Evolutionary conservation across 2,797 vertebrate genomes (phyloP), one percentile per base, ranked within the genome.

Genomic region (Siniperca undulata): DNA sequence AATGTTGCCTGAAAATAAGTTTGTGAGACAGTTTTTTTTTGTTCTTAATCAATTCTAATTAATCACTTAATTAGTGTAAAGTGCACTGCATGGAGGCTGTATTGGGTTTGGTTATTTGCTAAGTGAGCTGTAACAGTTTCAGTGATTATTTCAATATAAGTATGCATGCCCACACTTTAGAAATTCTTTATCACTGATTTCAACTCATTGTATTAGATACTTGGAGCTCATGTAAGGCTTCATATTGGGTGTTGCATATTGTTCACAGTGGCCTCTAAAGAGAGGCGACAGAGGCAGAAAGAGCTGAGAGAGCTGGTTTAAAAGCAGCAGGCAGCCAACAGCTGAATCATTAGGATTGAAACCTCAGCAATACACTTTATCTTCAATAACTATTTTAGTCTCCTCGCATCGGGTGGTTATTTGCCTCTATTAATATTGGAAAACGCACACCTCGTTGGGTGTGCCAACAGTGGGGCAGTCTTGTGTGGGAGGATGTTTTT

Each of bases 251-350:
- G 14, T 53, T 70, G n/a, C 56, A 53, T 30, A 74, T 69, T 74
- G 38, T 74, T 78, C 34, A 70, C 61, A 73, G 55, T 22, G 38
- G 46, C 30, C 58, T 77, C 44, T 66, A 24, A 66, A 67, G 10
- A 40, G 46, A 62, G 24, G 36, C 6, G 1, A 44, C 30, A 34
- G n/a, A 64, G 56, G 56, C 34, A 16, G 12, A 74, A 77, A 68
- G 17, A 27, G 67, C 70, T 58, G 78, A 59, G 81, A 59, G 58
- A 67, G 38, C 52, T 42, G n/a, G 24, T 58, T 50, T 76, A 30
- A 81, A 46, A 81, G 52, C 73, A 79, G 77, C 27, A 80, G 42
- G 24, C 30, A 12, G 17, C 46, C 48, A 82, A 81, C n/a, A 65
- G 24, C 46, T 74, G 70, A 83, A 68, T 77, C 42, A 65, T 30